Base-by-base conservation (phyloP, 2,888 invertebrate genomes). In the Aricia artaxerxes region DNA sequence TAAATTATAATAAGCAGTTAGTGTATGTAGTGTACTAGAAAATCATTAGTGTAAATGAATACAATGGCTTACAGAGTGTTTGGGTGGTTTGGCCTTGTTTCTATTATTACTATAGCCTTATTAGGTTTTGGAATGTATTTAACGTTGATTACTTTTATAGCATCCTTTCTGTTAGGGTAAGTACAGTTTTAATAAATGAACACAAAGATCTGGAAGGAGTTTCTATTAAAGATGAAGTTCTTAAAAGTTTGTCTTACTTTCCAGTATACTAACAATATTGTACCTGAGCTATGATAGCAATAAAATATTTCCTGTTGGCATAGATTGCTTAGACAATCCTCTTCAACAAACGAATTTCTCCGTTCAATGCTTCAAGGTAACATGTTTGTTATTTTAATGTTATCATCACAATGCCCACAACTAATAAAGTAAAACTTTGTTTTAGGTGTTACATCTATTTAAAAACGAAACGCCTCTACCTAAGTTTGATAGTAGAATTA, bases 401-500 rank as follows among this genome's bases (percentile, higher is more conserved):
- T 57, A 73, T 38, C 35, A n/a, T 73, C 77, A 80, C 11, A 53
- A 75, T 11, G 31, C 13, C 31, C 35, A n/a, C 6, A 44, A 73
- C 79, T 57, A 16, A 44, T 75, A 64, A 79, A 72, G n/a, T 78
- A 9, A 31, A 11, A 64, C 24, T 9, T 31, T 64, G 57, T 73
- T 73, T 53, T 84, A 94, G 94, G 90, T 94, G 7, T 80, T 94
- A 79, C 87, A 93, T 84, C 81, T 91, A 82, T 93, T 94, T 84
- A 81, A 91, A 85, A 84, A 85, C 80, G 84, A 89, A 77, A 82
- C 84, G 57, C 81, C 85, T 61, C 82, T 88, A 76, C 89, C 90
- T 75, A 94, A 92, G 82, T 94, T 88, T 87, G 94, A 94, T 82
- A 92, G 85, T 81, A 88, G 98, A 85, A 97, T 98, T 82, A 98